These are phyloP conservation scores for Chamaetylas fuelleborni DNA, from an alignment of 2,113 vertebrate genomes.

Conservation along the genomic window DNA sequence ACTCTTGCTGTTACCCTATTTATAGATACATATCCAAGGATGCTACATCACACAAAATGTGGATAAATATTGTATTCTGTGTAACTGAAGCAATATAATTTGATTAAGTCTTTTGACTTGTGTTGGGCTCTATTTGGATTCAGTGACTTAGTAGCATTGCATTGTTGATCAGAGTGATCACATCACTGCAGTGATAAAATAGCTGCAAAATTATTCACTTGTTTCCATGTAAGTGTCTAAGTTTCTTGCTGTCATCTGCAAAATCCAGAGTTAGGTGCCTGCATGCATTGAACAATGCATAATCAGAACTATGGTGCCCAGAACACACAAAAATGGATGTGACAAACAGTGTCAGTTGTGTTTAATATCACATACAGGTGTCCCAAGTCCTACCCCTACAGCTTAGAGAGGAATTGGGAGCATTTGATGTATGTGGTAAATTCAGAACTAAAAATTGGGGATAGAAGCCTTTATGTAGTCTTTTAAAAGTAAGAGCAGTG, in stretches of 20 bases:
- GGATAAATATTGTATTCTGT: neutral
- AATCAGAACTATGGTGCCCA: neutral
- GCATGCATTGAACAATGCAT: neutral
- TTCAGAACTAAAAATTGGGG: neutral
- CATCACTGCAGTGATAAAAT: neutral
- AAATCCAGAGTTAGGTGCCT: neutral
- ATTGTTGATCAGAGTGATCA: neutral
- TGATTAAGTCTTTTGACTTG: neutral
- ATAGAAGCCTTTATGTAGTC: neutral
- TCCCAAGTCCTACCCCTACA: too few species aligned
- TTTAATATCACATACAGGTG: neutral
- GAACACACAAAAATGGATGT: neutral
- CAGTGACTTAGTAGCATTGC: neutral
- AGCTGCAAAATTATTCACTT: neutral
- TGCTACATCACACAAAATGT: neutral
- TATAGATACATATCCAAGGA: neutral
- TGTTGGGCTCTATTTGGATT: neutral
- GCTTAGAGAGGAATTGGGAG: neutral
- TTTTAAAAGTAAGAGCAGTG: neutral
- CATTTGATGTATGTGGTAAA: neutral
- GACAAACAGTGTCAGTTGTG: neutral
- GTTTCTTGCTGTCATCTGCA: neutral
- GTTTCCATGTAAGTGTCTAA: neutral
- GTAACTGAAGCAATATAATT: neutral
- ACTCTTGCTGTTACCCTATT: accelerated